Evolutionary conservation across 2,888 invertebrate species (phyloP), one percentile per base, ranked within the genome.

Genomic region (Norana najaformis): DNA sequence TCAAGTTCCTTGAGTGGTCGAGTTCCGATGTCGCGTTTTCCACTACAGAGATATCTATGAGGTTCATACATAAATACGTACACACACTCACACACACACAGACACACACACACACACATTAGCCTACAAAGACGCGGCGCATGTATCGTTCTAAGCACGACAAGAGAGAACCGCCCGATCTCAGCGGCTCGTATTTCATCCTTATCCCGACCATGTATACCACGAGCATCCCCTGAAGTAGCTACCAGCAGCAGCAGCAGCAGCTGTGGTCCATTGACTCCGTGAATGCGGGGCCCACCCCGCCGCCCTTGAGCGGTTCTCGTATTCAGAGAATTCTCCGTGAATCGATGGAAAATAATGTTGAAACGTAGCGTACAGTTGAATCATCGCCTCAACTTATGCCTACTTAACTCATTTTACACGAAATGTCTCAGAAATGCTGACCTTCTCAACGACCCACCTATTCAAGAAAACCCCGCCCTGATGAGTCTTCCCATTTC

Each of bases 191-290:
- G 69, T 69, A 69, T 69, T 69, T 69, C 69, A 69, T 69, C 69
- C 69, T 13, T n/a, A 69, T 69, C n/a, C 69, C 4, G 1, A n/a
- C 47, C 47, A 2, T 18, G 16, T 14, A 41, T 41, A 5, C 23
- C 0, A 23, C 47, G 20, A n/a, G 6, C 30, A 69, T 30, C 69
- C n/a, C 13, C 30, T 69, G 69, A 69, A 69, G 69, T n/a, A 30
- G 69, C 69, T 18, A 53, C 5, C 53, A 53, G 23, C 53, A 30
- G 23, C 53, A 69, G 30, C 69, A n/a, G 30, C 69, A 69, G 69
- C 69, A 69, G 69, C 69, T 69, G 69, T 30, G 69, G 69, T n/a
- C 69, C 69, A n/a, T 69, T 69, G 69, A 69, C 69, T 69, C 69
- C 69, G 69, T 69, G 69, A 69, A 69, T n/a, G n/a, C n/a, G 1